Conservation (phyloP, 1,140 invertebrate genomes). For the Asobara japonica region DNA sequence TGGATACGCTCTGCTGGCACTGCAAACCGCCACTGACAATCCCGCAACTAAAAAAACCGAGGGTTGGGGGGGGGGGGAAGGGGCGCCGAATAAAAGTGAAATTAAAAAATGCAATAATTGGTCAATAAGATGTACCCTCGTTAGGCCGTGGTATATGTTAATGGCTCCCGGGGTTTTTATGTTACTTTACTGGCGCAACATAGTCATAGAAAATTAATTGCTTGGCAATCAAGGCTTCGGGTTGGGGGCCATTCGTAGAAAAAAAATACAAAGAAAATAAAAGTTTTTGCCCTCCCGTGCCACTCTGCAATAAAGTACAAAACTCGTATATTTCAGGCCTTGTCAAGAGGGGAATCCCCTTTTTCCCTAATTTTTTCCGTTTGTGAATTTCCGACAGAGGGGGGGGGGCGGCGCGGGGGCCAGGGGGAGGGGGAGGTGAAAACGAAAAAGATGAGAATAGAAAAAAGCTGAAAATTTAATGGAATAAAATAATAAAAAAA, state of each 20-base stretch:
- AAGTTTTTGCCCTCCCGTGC: neutral
- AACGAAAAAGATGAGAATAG: neutral
- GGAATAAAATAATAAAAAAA: neutral
- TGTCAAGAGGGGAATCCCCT: constrained; percentile 4
- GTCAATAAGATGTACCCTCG: constrained; percentile 9
- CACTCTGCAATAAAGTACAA: neutral
- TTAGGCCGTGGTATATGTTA: neutral
- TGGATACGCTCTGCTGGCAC: neutral
- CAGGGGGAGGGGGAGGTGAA: no score
- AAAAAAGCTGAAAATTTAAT: neutral
- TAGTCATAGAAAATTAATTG: constrained; percentile 4
- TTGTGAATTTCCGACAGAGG: neutral
- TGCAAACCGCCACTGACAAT: neutral
- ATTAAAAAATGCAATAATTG: constrained; percentile 24
- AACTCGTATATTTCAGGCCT: neutral
- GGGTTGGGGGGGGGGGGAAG: neutral
- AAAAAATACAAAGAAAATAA: neutral
- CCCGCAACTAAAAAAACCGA: neutral
- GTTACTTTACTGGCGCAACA: neutral
- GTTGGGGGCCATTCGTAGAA: neutral
- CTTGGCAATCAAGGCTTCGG: neutral
- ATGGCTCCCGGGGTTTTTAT: neutral
- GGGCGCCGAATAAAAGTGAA: constrained; percentile 7
- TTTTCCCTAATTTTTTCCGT: neutral
- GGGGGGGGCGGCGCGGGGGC: no score